Evolutionary conservation across 2,797 vertebrate genomes (phyloP).

Genomic region (Masticophis lateralis): DNA sequence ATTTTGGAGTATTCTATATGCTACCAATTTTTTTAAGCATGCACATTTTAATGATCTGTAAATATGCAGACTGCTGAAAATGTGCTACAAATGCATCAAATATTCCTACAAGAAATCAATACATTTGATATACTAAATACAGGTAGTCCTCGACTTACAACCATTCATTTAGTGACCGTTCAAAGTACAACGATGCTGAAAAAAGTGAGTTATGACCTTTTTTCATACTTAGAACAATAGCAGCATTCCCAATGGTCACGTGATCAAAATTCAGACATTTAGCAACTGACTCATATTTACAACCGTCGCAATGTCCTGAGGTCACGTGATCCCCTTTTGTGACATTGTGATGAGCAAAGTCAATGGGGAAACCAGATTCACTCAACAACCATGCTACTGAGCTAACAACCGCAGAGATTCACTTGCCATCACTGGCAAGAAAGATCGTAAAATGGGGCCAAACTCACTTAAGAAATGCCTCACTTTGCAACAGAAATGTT

Average conservation of each 20-base stretch:
- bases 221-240: background rate
- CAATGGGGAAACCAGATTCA: background rate
- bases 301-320: background rate
- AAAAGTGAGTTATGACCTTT: background rate
- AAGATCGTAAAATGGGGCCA: background rate
- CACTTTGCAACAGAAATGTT: background rate
- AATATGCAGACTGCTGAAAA: background rate
- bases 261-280: background rate
- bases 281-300: background rate
- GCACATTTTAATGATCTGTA: background rate
- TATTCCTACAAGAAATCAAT: background rate
- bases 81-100: background rate
- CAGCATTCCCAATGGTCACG: background rate
- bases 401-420: background rate
- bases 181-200: background rate
- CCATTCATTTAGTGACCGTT: fast-evolving
- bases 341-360: background rate
- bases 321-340: background rate
- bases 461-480: background rate
- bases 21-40: background rate
- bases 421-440: background rate
- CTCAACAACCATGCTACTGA: background rate
- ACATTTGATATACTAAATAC: background rate
- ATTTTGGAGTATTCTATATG: background rate
- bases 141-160: background rate